Evolutionary conservation across 2,797 vertebrate species (phyloP).

Genomic region (Hippoglossus hippoglossus): DNA sequence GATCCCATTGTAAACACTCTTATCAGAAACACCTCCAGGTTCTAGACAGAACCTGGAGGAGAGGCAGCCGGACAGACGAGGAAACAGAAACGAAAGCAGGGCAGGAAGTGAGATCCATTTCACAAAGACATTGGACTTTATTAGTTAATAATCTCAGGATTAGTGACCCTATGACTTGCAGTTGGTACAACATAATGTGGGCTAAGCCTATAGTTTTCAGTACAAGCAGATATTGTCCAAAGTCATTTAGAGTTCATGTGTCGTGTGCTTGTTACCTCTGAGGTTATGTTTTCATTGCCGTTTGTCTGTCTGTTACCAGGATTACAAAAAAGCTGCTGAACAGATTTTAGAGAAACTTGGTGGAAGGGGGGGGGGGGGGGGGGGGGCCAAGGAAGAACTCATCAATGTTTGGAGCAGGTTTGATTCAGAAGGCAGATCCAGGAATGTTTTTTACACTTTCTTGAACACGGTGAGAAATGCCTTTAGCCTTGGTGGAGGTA

Average conservation of each 20-base stretch:
- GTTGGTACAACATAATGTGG: slow-evolving; percentile 25
- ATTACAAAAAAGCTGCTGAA: too few relatives aligned
- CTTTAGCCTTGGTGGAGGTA: too few relatives aligned
- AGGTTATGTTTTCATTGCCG: too few relatives aligned
- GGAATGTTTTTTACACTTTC: too few relatives aligned
- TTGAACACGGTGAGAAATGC: too few relatives aligned
- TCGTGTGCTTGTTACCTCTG: neutral
- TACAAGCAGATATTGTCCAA: slow-evolving; percentile 16
- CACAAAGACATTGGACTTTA: slow-evolving; percentile 27
- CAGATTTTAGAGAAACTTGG: too few relatives aligned
- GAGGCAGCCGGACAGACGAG: neutral
- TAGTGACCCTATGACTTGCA: slow-evolving; percentile 34
- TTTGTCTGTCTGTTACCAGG: too few relatives aligned
- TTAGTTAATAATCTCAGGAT: slow-evolving; percentile 52
- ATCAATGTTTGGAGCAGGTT: too few relatives aligned
- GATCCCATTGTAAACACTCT: slow-evolving; percentile 71
- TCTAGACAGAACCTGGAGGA: slow-evolving; percentile 9
- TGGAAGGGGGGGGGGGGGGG: too few relatives aligned
- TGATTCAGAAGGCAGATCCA: too few relatives aligned
- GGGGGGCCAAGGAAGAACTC: too few relatives aligned
- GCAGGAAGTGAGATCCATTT: slow-evolving; percentile 48
- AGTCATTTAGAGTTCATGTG: slow-evolving; percentile 15
- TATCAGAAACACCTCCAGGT: slow-evolving; percentile 7
- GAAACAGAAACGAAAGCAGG: slow-evolving; percentile 34
- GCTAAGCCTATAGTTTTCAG: slow-evolving; percentile 17